Conservation (phyloP, 2,888 invertebrate species). For the Vanessa cardui region DNA sequence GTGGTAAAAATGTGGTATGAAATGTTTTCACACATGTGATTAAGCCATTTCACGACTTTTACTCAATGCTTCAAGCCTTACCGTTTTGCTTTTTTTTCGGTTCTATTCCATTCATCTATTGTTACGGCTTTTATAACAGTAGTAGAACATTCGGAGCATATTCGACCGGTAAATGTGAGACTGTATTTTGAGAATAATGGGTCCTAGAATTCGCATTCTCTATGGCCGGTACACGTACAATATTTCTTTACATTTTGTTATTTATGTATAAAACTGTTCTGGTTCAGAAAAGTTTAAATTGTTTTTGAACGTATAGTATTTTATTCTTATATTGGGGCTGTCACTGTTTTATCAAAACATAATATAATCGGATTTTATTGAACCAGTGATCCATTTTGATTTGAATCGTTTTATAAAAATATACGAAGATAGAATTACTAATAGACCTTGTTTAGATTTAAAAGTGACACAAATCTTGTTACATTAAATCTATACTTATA, state of each 20-base stretch:
- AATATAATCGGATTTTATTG: no score
- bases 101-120: conserved; percentile 27
- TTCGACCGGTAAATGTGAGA: conserved; percentile 31
- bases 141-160: conserved; percentile 25
- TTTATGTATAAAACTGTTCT: conserved; percentile 7
- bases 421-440: no score
- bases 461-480: no score
- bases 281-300: background rate
- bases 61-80: conserved; percentile 15
- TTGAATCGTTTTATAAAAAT: no score
- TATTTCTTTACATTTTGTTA: conserved; percentile 9
- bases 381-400: no score
- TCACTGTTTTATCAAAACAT: no score
- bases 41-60: conserved; percentile 20
- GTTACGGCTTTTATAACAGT: conserved; percentile 30
- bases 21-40: conserved; percentile 8
- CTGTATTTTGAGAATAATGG: conserved; percentile 18
- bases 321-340: background rate
- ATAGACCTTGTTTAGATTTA: no score
- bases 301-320: background rate
- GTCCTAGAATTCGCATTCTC: background rate
- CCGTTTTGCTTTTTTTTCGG: conserved; percentile 17
- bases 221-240: background rate
- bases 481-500: no score
- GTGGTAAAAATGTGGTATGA: background rate